Evolutionary conservation across 2,888 invertebrate species (phyloP).

Genomic region (Nasonovia ribisnigri): DNA sequence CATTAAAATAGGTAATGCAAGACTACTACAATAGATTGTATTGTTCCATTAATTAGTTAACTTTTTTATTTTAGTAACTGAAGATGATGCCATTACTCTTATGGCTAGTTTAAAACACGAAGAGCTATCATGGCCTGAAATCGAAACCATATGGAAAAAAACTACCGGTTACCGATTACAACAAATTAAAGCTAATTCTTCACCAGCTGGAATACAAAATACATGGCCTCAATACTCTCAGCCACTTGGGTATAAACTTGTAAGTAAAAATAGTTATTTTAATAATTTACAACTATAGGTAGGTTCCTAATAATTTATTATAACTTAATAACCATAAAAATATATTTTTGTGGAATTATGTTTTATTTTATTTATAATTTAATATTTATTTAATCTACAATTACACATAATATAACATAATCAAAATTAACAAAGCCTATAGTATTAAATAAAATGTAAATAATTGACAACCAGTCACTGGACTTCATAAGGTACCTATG

Average conservation of each 20-base stretch:
- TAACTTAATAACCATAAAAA: neutral
- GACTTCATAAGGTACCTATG: neutral
- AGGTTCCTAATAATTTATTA: neutral
- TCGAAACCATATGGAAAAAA: conserved; percentile 21
- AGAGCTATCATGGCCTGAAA: conserved; percentile 30
- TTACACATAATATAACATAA: neutral
- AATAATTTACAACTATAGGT: too few species aligned
- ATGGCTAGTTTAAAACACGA: neutral
- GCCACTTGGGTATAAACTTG: conserved; percentile 26
- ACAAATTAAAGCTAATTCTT: neutral
- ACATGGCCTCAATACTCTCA: neutral
- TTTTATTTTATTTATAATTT: neutral
- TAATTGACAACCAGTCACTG: neutral
- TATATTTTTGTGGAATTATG: neutral
- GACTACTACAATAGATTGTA: neutral
- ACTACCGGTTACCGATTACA: conserved; percentile 7
- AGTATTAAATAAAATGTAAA: neutral
- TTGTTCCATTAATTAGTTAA: neutral
- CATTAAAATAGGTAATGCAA: neutral
- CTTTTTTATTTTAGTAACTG: conserved; percentile 23
- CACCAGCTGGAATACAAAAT: neutral
- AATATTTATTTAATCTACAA: neutral
- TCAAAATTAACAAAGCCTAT: neutral
- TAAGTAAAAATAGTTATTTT: neutral
- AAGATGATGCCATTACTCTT: conserved; percentile 18